Conservation (phyloP, 2,888 invertebrate genomes). For the Cryptocheilus praepositus region DNA sequence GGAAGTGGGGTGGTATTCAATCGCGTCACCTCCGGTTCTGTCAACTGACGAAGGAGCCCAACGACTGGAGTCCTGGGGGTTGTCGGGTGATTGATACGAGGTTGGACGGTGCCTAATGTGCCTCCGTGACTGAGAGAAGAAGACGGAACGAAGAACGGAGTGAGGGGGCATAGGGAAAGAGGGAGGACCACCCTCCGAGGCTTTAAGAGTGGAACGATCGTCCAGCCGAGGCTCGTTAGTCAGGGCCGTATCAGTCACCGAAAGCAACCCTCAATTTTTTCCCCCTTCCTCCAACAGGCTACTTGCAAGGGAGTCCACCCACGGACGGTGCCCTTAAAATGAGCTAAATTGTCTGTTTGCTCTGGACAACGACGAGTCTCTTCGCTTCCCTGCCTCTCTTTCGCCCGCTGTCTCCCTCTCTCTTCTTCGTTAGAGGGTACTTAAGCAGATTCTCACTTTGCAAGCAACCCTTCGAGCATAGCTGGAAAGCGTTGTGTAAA, state of each 20-base stretch:
- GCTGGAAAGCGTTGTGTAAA: too few species aligned
- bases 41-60: constrained; percentile 44
- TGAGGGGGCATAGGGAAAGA: constrained; percentile 20
- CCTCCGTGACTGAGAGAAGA: constrained; percentile 35
- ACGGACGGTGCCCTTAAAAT: constrained; percentile 59
- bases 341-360: constrained; percentile 70
- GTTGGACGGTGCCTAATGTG: constrained; percentile 71
- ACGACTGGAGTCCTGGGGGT: constrained; percentile 42
- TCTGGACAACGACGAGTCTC: constrained; percentile 41
- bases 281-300: constrained; percentile 24
- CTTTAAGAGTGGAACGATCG: constrained; percentile 63
- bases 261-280: constrained; percentile 64
- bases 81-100: constrained; percentile 70
- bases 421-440: constrained; percentile 8
- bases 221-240: constrained; percentile 68
- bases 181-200: constrained; percentile 59
- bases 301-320: constrained; percentile 8
- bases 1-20: constrained; percentile 53
- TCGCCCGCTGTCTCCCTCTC: constrained; percentile 35
- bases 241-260: constrained; percentile 71
- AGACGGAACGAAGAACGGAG: constrained; percentile 17
- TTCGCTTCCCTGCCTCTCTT: too few species aligned
- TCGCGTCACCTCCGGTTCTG: constrained; percentile 67
- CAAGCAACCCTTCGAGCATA: too few species aligned
- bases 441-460: too few species aligned